Conservation (phyloP, 2,888 invertebrate genomes). For the Congeria kusceri region DNA sequence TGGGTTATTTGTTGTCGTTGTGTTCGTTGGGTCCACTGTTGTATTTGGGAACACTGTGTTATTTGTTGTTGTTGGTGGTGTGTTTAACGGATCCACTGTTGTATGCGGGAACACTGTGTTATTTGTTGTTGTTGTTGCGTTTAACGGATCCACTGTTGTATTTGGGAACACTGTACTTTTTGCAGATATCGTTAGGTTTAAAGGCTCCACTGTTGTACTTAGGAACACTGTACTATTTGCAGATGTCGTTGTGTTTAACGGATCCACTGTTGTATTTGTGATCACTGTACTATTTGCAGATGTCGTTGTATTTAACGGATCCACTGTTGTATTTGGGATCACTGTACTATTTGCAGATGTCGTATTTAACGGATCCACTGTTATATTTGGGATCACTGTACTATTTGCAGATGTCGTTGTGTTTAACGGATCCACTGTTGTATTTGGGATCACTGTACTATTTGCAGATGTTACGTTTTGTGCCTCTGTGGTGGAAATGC, state of each 20-base stretch:
- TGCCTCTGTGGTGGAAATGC: slow-evolving; percentile 1
- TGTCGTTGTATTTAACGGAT: neutral
- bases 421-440: neutral
- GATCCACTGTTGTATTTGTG: neutral
- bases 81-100: neutral
- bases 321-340: neutral
- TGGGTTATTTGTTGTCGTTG: neutral
- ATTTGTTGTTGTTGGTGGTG: no score
- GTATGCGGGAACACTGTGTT: no score
- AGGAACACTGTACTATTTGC: neutral
- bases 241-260: neutral
- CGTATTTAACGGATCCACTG: neutral
- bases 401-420: neutral
- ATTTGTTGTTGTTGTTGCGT: neutral
- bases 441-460: neutral
- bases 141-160: neutral
- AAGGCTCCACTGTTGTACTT: neutral
- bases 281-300: neutral
- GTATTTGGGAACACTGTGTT: neutral
- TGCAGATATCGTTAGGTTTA: neutral
- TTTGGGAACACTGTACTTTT: neutral
- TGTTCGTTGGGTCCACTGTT: neutral
- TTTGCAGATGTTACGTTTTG: neutral
- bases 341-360: neutral
- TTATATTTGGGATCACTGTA: neutral